These are phyloP conservation scores for Melozone crissalis DNA, from an alignment of 2,113 vertebrate genomes.

Conservation along the genomic window DNA sequence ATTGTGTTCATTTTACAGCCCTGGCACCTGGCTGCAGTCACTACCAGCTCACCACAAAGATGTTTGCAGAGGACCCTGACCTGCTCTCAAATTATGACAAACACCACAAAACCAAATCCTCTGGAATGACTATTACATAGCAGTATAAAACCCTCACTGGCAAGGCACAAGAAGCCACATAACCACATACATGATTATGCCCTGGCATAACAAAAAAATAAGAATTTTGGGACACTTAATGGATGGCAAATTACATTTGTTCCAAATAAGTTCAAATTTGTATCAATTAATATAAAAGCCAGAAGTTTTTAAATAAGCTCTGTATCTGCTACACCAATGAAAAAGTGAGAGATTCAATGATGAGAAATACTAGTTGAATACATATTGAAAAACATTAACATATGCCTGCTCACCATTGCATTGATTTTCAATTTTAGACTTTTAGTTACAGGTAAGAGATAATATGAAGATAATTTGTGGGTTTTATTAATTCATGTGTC, in stretches of 20 bases:
- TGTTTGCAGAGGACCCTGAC: background rate
- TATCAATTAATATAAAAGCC: background rate
- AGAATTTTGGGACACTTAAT: background rate
- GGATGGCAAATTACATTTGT: background rate
- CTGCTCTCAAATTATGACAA: background rate
- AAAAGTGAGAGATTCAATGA: accelerated
- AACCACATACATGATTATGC: background rate
- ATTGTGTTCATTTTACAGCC: accelerated
- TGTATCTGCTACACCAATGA: background rate
- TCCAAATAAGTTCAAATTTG: background rate
- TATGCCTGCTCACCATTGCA: background rate
- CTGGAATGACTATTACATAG: background rate
- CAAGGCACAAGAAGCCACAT: background rate
- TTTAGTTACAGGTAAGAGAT: background rate
- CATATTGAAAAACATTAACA: background rate
- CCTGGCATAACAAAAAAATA: background rate
- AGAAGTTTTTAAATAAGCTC: background rate
- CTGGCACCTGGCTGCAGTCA: background rate
- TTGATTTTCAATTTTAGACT: background rate
- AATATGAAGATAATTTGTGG: background rate
- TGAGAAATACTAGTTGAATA: background rate
- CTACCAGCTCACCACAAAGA: background rate
- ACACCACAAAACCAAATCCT: background rate
- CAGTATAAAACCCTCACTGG: background rate
- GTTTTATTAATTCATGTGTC: background rate